phyloP scores from a whole-genome alignment of 2,888 invertebrate species.

The Hybos culiciformis region DNA sequence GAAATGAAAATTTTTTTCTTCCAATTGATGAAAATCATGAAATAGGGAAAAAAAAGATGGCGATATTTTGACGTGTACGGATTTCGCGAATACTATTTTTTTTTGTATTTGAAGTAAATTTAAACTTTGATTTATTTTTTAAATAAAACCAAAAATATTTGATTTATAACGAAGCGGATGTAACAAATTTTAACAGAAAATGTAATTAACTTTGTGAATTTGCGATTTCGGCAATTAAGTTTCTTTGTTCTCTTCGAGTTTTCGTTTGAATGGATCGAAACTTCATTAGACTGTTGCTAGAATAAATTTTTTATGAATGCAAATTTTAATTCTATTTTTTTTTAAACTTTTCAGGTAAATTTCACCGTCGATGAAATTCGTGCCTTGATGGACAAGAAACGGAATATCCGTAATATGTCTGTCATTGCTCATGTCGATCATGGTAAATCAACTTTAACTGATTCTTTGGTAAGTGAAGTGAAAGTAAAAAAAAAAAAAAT shows the following conservation, averaged over 20 bases:
- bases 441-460: slow-evolving; percentile 98
- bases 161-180: too few relatives aligned
- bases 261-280: slow-evolving; percentile 16
- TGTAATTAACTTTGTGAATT: too few relatives aligned
- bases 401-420: slow-evolving; percentile 99
- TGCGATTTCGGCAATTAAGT: too few relatives aligned
- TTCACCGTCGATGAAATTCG: slow-evolving; percentile 99
- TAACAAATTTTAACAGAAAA: too few relatives aligned
- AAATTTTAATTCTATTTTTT: slow-evolving; percentile 16
- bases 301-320: slow-evolving; percentile 8
- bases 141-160: too few relatives aligned
- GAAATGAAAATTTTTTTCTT: not conserved
- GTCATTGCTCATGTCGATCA: slow-evolving; percentile 99
- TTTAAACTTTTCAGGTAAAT: slow-evolving; percentile 70
- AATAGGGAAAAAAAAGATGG: not conserved
- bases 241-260: slow-evolving; percentile 15
- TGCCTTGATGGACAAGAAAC: slow-evolving; percentile 99
- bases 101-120: too few relatives aligned
- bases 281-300: slow-evolving; percentile 18
- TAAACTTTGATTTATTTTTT: too few relatives aligned
- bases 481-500: too few relatives aligned
- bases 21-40: not conserved
- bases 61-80: not conserved
- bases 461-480: slow-evolving; percentile 69
- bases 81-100: too few relatives aligned